These are phyloP conservation scores for Adrianichthys oophorus DNA, from an alignment of 2,797 vertebrate species.

Conservation along the genomic window DNA sequence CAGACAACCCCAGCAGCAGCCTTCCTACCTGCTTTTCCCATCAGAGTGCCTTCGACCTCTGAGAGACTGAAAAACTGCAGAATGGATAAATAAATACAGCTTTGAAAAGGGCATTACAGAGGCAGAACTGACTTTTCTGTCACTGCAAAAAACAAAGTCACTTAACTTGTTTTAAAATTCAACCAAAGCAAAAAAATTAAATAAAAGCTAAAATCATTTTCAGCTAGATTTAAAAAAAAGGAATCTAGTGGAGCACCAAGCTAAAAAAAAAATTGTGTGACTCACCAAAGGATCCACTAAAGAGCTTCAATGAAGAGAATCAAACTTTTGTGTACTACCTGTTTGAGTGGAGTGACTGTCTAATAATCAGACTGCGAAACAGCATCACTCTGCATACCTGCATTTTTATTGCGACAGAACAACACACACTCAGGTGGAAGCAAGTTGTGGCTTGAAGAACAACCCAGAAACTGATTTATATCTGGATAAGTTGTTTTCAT, in stretches of 20 bases:
- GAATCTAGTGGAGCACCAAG: conserved; percentile 13
- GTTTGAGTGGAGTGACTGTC: not conserved
- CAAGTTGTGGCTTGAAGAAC: conserved; percentile 53
- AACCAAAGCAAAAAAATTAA: not conserved
- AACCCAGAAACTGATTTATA: conserved; percentile 22
- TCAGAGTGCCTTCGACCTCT: conserved; percentile 37
- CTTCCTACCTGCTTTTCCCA: conserved; percentile 29
- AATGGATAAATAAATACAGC: conserved; percentile 23
- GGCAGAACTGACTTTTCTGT: not conserved
- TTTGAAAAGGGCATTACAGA: not conserved
- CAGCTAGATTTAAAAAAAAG: not conserved
- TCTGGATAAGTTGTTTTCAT: conserved; percentile 35
- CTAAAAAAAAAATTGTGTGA: conserved; percentile 4
- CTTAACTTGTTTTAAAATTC: not conserved
- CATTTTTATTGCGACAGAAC: conserved; percentile 38
- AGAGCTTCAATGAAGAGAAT: conserved; percentile 14
- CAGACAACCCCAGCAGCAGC: conserved; percentile 40
- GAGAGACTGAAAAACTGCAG: not conserved
- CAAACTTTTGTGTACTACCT: not conserved
- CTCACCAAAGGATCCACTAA: conserved; percentile 50
- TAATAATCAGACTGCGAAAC: conserved; percentile 25
- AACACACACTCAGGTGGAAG: conserved; percentile 15
- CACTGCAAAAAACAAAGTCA: not conserved
- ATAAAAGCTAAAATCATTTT: not conserved
- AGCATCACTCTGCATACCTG: conserved; percentile 55